Conservation (phyloP, 2,888 invertebrate species). For the Brenthis hecate region DNA sequence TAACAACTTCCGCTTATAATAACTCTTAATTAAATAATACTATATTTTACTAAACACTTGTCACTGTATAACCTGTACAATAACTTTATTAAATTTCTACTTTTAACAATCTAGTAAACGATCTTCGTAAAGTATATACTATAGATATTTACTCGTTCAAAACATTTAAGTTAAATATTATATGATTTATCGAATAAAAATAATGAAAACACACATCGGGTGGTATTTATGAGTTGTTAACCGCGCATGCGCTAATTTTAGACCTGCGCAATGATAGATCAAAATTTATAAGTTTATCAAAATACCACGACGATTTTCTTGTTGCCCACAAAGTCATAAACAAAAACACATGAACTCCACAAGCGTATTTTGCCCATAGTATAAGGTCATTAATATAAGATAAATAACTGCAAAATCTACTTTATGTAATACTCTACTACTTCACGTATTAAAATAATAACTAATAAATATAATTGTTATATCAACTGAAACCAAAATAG, state of each 20-base stretch:
- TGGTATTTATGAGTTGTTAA: constrained; percentile 38
- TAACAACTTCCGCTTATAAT: neutral
- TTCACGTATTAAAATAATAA: too few relatives aligned
- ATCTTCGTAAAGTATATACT: too few relatives aligned
- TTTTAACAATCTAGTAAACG: neutral
- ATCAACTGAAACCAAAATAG: neutral
- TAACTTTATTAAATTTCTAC: neutral
- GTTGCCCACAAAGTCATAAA: too few relatives aligned
- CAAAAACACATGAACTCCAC: too few relatives aligned
- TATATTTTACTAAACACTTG: constrained; percentile 11
- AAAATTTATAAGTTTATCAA: constrained; percentile 8
- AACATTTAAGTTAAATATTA: neutral
- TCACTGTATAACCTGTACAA: constrained; percentile 10
- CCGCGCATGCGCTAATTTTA: constrained; percentile 49
- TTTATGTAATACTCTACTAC: too few relatives aligned
- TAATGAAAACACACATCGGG: constrained; percentile 52
- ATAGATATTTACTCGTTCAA: neutral
- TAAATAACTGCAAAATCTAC: too few relatives aligned
- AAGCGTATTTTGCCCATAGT: too few relatives aligned
- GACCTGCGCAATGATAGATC: constrained; percentile 49
- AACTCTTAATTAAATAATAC: neutral
- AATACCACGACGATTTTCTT: neutral
- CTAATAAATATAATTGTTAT: too few relatives aligned
- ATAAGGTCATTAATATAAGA: too few relatives aligned
- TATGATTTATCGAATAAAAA: constrained; percentile 4